Evolutionary conservation across 2,113 vertebrate species (phyloP).

Genomic region (Ctenodactylus gundi): DNA sequence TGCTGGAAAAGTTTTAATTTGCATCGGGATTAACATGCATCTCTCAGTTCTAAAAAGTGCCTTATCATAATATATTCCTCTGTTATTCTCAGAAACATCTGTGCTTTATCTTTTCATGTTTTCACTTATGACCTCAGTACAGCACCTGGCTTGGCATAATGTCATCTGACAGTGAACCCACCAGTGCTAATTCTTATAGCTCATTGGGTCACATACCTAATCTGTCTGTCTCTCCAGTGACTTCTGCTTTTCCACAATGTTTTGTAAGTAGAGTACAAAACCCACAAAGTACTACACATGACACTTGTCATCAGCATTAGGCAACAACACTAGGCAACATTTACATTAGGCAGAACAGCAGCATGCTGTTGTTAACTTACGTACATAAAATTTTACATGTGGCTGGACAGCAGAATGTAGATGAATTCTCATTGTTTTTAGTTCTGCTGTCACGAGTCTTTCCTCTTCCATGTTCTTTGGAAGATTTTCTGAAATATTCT

Average conservation of each 20-base stretch:
- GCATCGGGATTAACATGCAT: background rate
- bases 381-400: background rate
- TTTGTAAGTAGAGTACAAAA: background rate
- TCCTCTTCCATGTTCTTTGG: background rate
- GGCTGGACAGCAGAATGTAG: background rate
- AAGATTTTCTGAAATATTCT: background rate
- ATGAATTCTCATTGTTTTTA: background rate
- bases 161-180: background rate
- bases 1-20: background rate
- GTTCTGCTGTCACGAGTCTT: background rate
- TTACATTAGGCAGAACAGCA: background rate
- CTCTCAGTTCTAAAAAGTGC: background rate
- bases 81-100: background rate
- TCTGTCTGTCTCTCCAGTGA: background rate
- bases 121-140: background rate
- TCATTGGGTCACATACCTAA: too few species aligned
- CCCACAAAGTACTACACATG: too few species aligned
- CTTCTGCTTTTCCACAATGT: background rate
- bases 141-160: background rate
- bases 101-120: background rate
- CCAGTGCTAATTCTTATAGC: background rate
- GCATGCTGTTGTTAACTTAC: background rate
- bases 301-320: background rate
- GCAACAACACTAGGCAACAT: background rate
- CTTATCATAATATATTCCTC: background rate